Conservation (phyloP, 2,888 invertebrate genomes). For the Andrena chrysosceles region DNA sequence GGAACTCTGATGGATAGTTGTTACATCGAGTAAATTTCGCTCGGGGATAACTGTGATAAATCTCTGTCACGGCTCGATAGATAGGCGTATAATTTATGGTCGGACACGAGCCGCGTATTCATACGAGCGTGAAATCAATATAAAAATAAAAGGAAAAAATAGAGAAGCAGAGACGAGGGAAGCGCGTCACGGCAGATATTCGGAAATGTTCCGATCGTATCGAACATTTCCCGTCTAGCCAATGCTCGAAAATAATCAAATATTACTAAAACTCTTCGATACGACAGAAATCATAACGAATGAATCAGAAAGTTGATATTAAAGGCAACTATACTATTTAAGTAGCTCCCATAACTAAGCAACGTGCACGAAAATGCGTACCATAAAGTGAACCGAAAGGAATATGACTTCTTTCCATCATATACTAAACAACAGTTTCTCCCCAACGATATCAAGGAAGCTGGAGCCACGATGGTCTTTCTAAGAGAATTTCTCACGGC, state of each 20-base stretch:
- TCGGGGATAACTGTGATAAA: slow-evolving; percentile 52
- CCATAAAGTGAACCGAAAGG: no score
- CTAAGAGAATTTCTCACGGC: not conserved
- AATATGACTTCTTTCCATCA: no score
- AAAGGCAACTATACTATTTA: no score
- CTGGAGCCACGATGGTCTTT: not conserved
- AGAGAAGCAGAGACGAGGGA: not conserved
- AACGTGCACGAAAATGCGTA: no score
- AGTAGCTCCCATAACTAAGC: no score
- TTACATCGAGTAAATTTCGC: slow-evolving; percentile 48
- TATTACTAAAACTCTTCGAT: not conserved
- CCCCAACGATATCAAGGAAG: not conserved
- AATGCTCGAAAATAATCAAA: slow-evolving; percentile 17
- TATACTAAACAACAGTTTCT: no score
- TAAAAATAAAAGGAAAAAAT: slow-evolving; percentile 4
- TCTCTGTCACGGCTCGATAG: slow-evolving; percentile 52
- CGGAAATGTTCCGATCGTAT: slow-evolving; percentile 10
- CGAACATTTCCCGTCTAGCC: not conserved
- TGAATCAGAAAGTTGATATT: no score
- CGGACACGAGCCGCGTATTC: slow-evolving; percentile 22
- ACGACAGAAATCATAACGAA: no score
- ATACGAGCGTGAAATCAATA: slow-evolving; percentile 43
- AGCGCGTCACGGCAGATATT: not conserved
- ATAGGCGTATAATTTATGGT: slow-evolving; percentile 55
- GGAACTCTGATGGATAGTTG: slow-evolving; percentile 45